Evolutionary conservation across 2,113 vertebrate species (phyloP), one percentile per base, ranked within the genome.

Genomic region (Sula dactylatra): DNA sequence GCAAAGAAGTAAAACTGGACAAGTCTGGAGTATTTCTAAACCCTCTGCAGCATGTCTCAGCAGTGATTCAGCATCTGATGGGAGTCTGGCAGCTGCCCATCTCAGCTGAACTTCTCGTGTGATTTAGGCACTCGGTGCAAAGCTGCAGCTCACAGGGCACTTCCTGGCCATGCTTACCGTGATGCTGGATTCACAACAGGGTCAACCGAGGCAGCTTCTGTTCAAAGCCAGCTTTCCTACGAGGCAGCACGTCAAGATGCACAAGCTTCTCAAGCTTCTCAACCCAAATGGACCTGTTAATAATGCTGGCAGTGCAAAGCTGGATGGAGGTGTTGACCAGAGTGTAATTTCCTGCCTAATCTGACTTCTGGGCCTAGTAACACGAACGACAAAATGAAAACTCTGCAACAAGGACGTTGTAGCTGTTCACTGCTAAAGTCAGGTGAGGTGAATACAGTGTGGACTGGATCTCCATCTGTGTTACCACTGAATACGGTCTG

Each of bases 401-500:
- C 36, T 21, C 36, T 25, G 42, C 50, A 78, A 59, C 1, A 2
- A 77, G 55, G 86, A 19, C 25, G 31, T 2, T 69, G 64, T 32
- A 17, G 32, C 27, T 4, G 9, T 10, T 69, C 45, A 8, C 40
- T 61, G 58, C 77, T 44, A 2, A 42, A 70, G 72, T 7, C 40
- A 45, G 17, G 5, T 1, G 8, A 38, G 38, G 31, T 22, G 71
- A 62, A 26, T 38, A 7, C 64, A 34, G 18, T 2, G 40, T 5
- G 73, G 74, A 15, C 22, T 27, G 80, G 44, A 64, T 52, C 47
- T 18, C 84, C 54, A 8, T 4, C 49, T 31, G 2, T 20, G 29
- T n/a, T 20, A 67, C 47, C 52, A 42, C 1, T 3, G 54, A 50
- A 6, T 29, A 2, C 0, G 2, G 40, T 14, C 78, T 47, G 47